These are phyloP conservation scores for Todiramphus saurophagus DNA, from an alignment of 2,113 vertebrate genomes.

Conservation along the genomic window DNA sequence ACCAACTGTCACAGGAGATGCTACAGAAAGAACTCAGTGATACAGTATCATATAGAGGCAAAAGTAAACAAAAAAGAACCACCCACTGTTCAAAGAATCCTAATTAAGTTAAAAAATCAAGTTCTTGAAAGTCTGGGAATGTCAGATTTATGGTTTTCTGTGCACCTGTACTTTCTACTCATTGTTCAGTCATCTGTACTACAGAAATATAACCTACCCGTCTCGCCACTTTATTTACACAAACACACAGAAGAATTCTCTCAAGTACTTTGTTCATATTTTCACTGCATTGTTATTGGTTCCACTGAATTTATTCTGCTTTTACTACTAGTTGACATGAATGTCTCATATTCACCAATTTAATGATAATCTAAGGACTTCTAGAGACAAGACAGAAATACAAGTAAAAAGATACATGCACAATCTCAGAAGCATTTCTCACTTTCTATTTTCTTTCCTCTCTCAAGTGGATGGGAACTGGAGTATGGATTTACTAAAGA, in stretches of 20 bases:
- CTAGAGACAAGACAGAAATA: not conserved
- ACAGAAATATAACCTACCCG: not conserved
- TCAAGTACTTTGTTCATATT: not conserved
- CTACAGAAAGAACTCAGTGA: not conserved
- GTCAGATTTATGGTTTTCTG: not conserved
- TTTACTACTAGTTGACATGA: not conserved
- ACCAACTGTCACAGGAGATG: not conserved
- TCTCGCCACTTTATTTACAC: not conserved
- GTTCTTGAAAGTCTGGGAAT: not conserved
- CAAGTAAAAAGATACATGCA: not conserved
- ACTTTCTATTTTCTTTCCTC: conserved; percentile 3
- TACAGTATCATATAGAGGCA: not conserved
- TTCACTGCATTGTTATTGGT: not conserved
- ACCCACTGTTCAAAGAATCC: not conserved
- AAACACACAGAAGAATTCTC: not conserved
- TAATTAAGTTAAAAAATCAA: conserved; percentile 11
- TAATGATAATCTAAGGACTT: not conserved
- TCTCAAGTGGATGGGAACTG: not conserved
- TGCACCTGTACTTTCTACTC: not conserved
- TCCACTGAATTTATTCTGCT: not conserved
- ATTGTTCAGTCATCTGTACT: not conserved
- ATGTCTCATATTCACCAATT: not conserved
- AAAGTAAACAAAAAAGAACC: not conserved
- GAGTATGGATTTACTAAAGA: conserved; percentile 47
- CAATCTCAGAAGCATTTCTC: not conserved